These are phyloP conservation scores for Flexamia atlantica DNA, from an alignment of 2,888 invertebrate genomes.

Conservation along the genomic window DNA sequence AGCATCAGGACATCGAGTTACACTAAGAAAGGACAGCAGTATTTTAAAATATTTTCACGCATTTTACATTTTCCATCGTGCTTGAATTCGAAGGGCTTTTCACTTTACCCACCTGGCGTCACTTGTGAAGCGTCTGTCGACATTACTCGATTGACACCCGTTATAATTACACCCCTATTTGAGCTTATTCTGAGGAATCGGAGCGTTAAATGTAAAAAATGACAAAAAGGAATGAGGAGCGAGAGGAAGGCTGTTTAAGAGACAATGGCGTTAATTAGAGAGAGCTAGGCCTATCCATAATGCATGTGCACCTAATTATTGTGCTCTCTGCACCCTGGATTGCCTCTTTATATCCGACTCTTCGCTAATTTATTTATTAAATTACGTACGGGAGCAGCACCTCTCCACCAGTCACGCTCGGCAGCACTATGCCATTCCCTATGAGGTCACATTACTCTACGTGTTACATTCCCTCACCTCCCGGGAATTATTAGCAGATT, in stretches of 20 bases:
- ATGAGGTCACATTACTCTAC: background rate
- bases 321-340: constrained; percentile 45
- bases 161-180: constrained; percentile 23
- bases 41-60: no score
- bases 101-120: constrained; percentile 1
- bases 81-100: background rate
- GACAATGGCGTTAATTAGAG: constrained; percentile 39
- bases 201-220: constrained; percentile 43
- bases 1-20: no score
- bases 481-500: no score
- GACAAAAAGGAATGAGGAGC: background rate
- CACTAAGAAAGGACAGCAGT: no score
- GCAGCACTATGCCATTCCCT: background rate
- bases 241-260: constrained; percentile 9
- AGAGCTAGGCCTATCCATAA: constrained; percentile 32
- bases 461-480: no score
- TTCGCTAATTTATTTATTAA: constrained; percentile 47
- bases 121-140: background rate
- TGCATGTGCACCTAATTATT: constrained; percentile 45
- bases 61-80: background rate
- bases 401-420: background rate
- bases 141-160: constrained; percentile 30
- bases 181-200: constrained; percentile 30
- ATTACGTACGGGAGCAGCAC: constrained; percentile 23
- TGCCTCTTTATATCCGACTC: constrained; percentile 39